Evolutionary conservation across 2,797 vertebrate species (phyloP), one percentile per base, ranked within the genome.

Genomic region (Hapalemur alaotrensis): DNA sequence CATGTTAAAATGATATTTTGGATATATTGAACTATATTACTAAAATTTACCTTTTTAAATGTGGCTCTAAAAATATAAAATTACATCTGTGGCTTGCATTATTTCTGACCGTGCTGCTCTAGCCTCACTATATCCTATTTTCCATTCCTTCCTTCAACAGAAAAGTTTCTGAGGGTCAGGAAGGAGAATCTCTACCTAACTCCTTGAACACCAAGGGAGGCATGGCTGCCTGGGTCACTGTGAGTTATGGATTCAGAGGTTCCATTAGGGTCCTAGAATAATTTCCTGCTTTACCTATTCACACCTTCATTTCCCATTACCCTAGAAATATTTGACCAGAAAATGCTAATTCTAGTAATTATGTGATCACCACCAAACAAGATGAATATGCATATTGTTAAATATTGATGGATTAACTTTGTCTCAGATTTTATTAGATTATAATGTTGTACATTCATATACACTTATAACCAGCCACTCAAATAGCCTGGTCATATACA

Each of bases 181-280:
- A 95, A 95, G 67, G 92, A 95, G 54, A 96, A 83, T 95, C 94
- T 96, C 41, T 83, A 95, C 75, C 57, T 95, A 94, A 73, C 50
- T 96, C 61, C 43, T 78, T 97, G 89, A 93, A 90, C 85, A 87
- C 57, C 32, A 84, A 93, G 81, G 83, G n/a, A 83, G 84, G 79
- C 70, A 54, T 86, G 75, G 61, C 92, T 93, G 88, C 72, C 67
- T 93, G 80, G 84, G 90, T 86, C 76, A 65, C 92, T 94, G n/a
- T 96, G 92, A 95, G 92, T 95, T 81, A 80, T 46, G 59, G 76
- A 92, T 92, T 95, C 87, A 95, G 89, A 96, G 80, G 48, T 96
- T 97, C 88, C 61, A 57, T 57, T 88, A 93, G 87, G 75, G 25
- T 95, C 57, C 81, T 91, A 88, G 70, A 95, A 17, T 83, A 92